Base-by-base conservation (phyloP, 2,888 invertebrate species). In the Orgyia antiqua region DNA sequence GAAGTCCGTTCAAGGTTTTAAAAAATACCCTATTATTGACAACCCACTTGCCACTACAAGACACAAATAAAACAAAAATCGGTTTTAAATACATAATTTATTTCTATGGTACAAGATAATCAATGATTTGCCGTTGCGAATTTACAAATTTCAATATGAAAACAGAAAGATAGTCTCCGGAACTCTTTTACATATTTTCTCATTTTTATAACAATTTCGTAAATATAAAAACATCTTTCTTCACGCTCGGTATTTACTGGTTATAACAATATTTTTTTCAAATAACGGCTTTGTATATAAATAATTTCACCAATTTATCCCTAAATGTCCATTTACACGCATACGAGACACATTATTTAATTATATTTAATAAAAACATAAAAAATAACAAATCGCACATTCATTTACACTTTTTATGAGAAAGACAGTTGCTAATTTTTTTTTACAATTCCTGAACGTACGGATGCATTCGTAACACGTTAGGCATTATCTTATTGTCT, bases 1-100 rank as follows among this genome's bases (percentile, higher is more conserved):
- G n/a, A n/a, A n/a, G n/a, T n/a, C n/a, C n/a, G n/a, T n/a, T n/a
- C n/a, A n/a, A n/a, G n/a, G n/a, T n/a, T n/a, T n/a, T n/a, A n/a
- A n/a, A n/a, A n/a, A n/a, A n/a, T n/a, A n/a, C n/a, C n/a, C n/a
- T n/a, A n/a, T n/a, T n/a, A n/a, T n/a, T n/a, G n/a, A n/a, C n/a
- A n/a, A n/a, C n/a, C n/a, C n/a, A n/a, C n/a, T n/a, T n/a, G n/a
- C n/a, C n/a, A n/a, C n/a, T n/a, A n/a, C n/a, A n/a, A n/a, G n/a
- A n/a, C n/a, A n/a, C n/a, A n/a, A n/a, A n/a, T n/a, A n/a, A n/a
- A n/a, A n/a, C n/a, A n/a, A n/a, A n/a, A 4, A 33, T 32, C n/a
- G 36, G 52, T 56, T 77, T 84, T 84, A 82, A 83, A 83, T 84
- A 86, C 80, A 83, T 86, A 83, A 86, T 86, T 86, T 84, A 84